Percentiles rank a stretch among this genome's conserved stretches.
Conservation (phyloP, 2,113 vertebrate genomes). For the Gadus macrocephalus region DNA sequence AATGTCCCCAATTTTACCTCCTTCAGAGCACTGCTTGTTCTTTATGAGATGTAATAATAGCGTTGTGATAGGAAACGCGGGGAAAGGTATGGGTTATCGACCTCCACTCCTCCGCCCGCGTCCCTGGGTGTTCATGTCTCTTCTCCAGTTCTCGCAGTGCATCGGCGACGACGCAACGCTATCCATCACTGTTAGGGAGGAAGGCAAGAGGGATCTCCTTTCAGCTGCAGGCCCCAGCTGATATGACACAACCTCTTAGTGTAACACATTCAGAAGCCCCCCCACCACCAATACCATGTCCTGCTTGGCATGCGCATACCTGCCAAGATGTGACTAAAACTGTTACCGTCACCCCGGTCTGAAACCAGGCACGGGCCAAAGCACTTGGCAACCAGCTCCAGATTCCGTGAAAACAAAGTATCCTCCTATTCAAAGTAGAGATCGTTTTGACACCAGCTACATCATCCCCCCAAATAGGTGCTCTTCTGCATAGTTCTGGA, state of each 20-base stretch:
- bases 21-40: too few species aligned
- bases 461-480: conserved; percentile 14
- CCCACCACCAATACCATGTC: conserved; percentile 21
- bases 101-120: neutral
- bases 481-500: too few species aligned
- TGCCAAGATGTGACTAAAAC: conserved; percentile 58
- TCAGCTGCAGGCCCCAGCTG: conserved; percentile 44
- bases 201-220: conserved; percentile 43
- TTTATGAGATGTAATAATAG: neutral
- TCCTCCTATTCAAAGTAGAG: conserved; percentile 46
- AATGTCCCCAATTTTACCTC: too few species aligned
- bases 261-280: conserved; percentile 38
- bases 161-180: conserved; percentile 32
- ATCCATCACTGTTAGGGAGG: conserved; percentile 36
- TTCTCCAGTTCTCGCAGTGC: conserved; percentile 17
- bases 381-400: conserved; percentile 46
- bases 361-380: conserved; percentile 43
- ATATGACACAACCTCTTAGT: conserved; percentile 57
- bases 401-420: conserved; percentile 40
- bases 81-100: conserved; percentile 9
- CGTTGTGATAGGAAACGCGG: conserved; percentile 2
- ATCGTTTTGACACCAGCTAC: conserved; percentile 43
- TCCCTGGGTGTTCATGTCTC: conserved; percentile 15
- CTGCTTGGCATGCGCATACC: conserved; percentile 43
- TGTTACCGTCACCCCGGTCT: conserved; percentile 51